Evolutionary conservation across 2,888 invertebrate genomes (phyloP).

Genomic region (Ormyrus labotus): DNA sequence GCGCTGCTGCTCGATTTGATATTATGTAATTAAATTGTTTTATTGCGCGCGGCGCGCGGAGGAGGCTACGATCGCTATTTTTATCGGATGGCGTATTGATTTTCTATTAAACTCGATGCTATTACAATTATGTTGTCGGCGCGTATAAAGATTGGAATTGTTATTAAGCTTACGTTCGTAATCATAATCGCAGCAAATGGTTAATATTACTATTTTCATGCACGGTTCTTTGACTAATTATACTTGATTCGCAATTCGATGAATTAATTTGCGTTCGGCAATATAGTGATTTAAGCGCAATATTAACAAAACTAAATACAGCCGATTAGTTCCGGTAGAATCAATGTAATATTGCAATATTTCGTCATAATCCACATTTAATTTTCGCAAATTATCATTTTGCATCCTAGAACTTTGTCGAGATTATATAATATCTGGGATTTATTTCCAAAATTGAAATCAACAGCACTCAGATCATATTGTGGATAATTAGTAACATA

Average conservation of each 20-base stretch:
- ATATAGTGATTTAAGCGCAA: too few relatives aligned
- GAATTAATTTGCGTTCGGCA: neutral
- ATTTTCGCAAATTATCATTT: too few relatives aligned
- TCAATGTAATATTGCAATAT: too few relatives aligned
- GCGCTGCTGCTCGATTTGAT: constrained; percentile 16
- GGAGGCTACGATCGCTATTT: neutral
- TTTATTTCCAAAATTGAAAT: too few relatives aligned
- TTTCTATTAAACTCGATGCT: constrained; percentile 28
- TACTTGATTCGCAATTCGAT: neutral
- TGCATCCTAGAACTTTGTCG: too few relatives aligned
- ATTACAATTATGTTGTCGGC: constrained; percentile 21
- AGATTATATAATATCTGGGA: too few relatives aligned
- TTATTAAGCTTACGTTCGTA: neutral
- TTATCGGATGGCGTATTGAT: constrained; percentile 31
- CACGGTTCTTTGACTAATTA: constrained; percentile 6
- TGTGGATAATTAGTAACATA: too few relatives aligned
- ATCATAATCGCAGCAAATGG: neutral
- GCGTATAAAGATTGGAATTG: neutral
- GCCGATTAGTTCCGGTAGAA: too few relatives aligned
- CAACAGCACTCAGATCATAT: too few relatives aligned
- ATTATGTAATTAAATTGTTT: constrained; percentile 36
- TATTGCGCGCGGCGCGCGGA: neutral
- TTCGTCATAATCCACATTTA: too few relatives aligned
- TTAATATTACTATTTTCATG: constrained; percentile 7
- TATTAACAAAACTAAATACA: too few relatives aligned